Evolutionary conservation across 2,113 vertebrate species (phyloP).

Genomic region (Pelusios castaneus): DNA sequence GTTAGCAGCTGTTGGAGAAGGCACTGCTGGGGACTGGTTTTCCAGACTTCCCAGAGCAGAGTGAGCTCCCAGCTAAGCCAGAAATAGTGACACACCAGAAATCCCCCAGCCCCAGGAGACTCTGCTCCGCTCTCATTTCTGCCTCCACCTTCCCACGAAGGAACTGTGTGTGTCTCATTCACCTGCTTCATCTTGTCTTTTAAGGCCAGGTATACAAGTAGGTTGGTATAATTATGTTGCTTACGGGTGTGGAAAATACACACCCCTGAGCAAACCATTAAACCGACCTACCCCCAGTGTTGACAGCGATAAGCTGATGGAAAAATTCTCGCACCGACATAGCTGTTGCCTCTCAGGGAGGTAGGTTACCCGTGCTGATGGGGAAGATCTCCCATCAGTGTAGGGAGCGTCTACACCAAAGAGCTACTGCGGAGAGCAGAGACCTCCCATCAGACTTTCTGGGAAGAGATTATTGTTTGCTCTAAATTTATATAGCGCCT

Average conservation of each 20-base stretch:
- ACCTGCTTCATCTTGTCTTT: background rate
- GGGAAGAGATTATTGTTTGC: background rate
- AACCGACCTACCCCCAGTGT: background rate
- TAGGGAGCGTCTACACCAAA: background rate
- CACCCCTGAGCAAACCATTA: background rate
- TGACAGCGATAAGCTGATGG: background rate
- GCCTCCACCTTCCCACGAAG: background rate
- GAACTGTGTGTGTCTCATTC: background rate
- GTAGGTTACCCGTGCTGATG: background rate
- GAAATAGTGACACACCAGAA: background rate
- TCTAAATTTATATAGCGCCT: background rate
- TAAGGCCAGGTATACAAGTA: background rate
- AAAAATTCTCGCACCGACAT: background rate
- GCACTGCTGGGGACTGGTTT: conserved; percentile 14
- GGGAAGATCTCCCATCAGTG: background rate
- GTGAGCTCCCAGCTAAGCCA: background rate
- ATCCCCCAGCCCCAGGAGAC: background rate
- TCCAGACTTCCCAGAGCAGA: background rate
- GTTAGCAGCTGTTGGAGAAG: background rate
- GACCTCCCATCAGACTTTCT: background rate
- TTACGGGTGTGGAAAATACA: background rate
- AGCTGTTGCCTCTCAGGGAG: background rate
- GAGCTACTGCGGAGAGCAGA: too few relatives aligned
- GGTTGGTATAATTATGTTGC: background rate
- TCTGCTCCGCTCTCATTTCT: background rate